These are phyloP conservation scores for Edolisoma coerulescens DNA, from an alignment of 2,113 vertebrate species.

Conservation along the genomic window DNA sequence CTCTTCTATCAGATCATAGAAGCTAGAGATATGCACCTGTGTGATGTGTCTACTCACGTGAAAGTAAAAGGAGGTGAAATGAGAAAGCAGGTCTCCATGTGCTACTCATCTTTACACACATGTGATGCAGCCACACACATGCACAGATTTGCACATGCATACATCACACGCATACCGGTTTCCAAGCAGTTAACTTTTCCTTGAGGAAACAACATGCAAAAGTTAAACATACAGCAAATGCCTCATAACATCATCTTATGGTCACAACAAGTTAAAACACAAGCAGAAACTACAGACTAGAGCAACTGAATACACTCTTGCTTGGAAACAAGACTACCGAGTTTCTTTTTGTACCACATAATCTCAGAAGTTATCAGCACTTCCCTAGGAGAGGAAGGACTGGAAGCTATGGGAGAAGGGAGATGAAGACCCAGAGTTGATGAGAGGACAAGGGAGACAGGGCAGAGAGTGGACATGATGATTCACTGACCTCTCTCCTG, in stretches of 20 bases:
- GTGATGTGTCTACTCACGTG: fast-evolving
- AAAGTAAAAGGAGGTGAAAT: not conserved
- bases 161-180: fast-evolving
- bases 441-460: not conserved
- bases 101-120: fast-evolving
- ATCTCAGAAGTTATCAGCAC: not conserved
- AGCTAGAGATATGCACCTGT: not conserved
- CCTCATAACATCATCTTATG: not conserved
- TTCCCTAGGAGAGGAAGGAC: not conserved
- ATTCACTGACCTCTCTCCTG: not conserved
- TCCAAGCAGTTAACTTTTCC: not conserved
- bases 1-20: not conserved
- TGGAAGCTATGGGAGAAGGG: not conserved
- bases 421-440: not conserved
- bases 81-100: not conserved
- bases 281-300: not conserved
- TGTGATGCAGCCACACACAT: fast-evolving
- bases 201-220: not conserved
- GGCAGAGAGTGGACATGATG: not conserved
- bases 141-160: not conserved
- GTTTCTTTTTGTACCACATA: not conserved
- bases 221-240: not conserved
- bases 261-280: not conserved
- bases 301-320: not conserved
- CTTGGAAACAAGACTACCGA: not conserved